Evolutionary conservation across 2,113 vertebrate species (phyloP).

Genomic region (Notechis scutatus): DNA sequence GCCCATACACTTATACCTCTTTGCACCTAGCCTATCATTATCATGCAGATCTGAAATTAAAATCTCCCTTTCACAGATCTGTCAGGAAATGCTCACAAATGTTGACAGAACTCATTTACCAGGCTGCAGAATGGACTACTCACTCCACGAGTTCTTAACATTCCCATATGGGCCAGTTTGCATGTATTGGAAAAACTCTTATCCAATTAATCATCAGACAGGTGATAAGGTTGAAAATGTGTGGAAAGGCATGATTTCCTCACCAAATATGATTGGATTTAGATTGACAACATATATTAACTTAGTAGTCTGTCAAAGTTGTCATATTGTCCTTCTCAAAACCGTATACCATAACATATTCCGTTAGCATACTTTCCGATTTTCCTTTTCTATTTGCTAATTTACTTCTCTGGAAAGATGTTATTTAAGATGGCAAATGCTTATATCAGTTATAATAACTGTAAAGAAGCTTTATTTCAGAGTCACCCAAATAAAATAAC

Average conservation of each 20-base stretch:
- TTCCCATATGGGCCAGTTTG: background rate
- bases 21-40: background rate
- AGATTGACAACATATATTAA: background rate
- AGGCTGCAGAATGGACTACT: background rate
- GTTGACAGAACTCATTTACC: background rate
- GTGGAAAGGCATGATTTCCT: background rate
- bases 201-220: background rate
- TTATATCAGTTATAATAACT: background rate
- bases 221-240: background rate
- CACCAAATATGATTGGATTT: background rate
- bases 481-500: background rate
- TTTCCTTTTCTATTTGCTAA: background rate
- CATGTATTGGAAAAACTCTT: background rate
- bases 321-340: background rate
- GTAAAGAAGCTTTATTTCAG: background rate
- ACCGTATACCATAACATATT: background rate
- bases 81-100: background rate
- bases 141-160: background rate
- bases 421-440: background rate
- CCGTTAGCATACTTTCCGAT: background rate
- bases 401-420: background rate
- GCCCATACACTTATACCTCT: background rate
- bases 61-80: background rate
- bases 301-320: background rate
- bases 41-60: background rate